A percentile compares a stretch with the other conserved stretches of the same genome.
phyloP scores from a whole-genome alignment of 1,140 invertebrate species.

The Heliconius melpomene region DNA sequence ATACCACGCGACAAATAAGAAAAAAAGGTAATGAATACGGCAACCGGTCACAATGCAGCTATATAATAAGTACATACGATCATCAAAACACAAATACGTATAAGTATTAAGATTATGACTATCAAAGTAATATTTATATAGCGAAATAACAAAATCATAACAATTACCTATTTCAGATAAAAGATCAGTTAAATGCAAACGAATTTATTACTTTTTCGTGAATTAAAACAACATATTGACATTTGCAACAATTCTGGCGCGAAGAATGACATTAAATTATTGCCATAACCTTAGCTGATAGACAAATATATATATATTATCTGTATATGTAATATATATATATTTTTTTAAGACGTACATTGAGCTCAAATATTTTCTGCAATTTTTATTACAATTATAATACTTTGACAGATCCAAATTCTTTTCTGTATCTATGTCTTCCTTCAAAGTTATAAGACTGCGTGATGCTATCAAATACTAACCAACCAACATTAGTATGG shows the following conservation, averaged over 20 bases:
- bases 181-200: background rate
- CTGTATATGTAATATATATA: no score
- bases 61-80: background rate
- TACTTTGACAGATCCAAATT: no score
- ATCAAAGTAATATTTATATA: background rate
- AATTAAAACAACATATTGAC: conserved; percentile 38
- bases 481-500: no score
- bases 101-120: background rate
- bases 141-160: background rate
- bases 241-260: conserved; percentile 57
- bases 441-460: no score
- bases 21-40: background rate
- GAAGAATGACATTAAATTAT: conserved; percentile 44
- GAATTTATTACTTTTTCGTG: conserved; percentile 13
- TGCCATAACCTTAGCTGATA: conserved; percentile 3
- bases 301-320: no score
- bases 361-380: no score
- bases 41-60: conserved; percentile 18
- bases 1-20: background rate
- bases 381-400: no score
- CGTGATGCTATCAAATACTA: no score
- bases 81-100: background rate
- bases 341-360: no score
- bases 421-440: no score
- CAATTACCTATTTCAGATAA: background rate